Conservation (phyloP, 2,113 vertebrate species). For the Pardalotus punctatus region DNA sequence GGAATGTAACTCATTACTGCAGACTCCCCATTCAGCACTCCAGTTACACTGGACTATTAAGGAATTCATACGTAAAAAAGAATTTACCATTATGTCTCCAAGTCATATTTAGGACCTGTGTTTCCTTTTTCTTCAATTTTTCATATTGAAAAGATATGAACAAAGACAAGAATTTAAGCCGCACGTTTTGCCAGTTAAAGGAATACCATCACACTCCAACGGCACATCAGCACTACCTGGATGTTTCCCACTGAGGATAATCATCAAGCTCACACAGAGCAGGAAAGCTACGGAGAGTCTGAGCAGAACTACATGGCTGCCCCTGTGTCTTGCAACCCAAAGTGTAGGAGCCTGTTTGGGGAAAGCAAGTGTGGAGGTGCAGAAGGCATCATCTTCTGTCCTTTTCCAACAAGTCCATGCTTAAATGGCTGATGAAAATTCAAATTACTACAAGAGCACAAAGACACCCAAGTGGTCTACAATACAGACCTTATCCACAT, state of each 20-base stretch:
- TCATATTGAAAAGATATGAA: neutral
- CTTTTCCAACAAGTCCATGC: neutral
- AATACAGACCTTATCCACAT: neutral
- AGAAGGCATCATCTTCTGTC: neutral
- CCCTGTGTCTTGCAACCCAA: neutral
- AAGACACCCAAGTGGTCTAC: neutral
- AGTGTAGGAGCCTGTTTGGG: rapidly evolving
- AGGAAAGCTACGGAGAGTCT: neutral
- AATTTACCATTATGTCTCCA: neutral
- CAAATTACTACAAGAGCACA: neutral
- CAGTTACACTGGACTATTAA: neutral
- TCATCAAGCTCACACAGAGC: neutral
- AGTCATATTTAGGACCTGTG: neutral
- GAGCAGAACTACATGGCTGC: rapidly evolving
- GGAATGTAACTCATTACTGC: neutral
- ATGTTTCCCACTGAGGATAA: neutral
- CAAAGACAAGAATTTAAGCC: neutral
- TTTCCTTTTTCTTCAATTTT: neutral
- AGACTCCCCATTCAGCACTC: neutral
- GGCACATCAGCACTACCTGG: neutral
- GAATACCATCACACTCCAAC: rapidly evolving
- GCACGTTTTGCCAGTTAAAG: neutral
- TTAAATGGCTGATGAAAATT: neutral
- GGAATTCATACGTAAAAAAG: neutral
- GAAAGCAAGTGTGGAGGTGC: neutral